Percentiles rank a stretch among this genome's conserved stretches.
These are phyloP conservation scores for Marmota flaviventris DNA, from an alignment of 2,113 vertebrate species.

Conservation along the genomic window DNA sequence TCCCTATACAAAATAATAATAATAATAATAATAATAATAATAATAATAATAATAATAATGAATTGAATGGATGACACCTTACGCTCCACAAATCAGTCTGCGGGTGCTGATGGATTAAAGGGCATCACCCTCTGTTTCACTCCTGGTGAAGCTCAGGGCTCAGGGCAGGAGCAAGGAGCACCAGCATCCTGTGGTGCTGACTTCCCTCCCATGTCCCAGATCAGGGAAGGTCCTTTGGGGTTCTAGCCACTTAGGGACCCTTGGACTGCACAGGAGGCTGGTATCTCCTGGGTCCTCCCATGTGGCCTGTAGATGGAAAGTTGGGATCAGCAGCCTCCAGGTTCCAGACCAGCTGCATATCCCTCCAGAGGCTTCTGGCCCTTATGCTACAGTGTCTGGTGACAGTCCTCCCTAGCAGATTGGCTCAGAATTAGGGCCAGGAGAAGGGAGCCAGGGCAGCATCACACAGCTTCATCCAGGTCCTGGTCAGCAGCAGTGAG, in stretches of 20 bases:
- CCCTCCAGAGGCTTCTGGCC: background rate
- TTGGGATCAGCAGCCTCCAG: background rate
- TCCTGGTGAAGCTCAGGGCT: background rate
- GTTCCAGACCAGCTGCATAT: background rate
- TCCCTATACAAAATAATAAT: background rate
- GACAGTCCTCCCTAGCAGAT: background rate
- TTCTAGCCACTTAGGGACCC: background rate
- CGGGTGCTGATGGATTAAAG: background rate
- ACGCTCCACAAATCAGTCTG: too few species aligned
- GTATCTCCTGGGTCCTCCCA: background rate
- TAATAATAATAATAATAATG: too few species aligned
- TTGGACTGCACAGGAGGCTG: background rate
- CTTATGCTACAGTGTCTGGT: background rate
- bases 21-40: too few species aligned
- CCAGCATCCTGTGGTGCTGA: background rate
- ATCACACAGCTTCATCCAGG: background rate
- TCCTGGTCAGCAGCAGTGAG: background rate
- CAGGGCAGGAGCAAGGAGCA: background rate
- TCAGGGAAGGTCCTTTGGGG: too few species aligned
- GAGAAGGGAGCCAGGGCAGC: background rate
- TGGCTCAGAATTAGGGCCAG: background rate
- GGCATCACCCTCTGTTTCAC: background rate
- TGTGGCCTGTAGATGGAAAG: background rate
- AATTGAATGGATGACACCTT: background rate
- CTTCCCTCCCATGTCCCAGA: background rate